Evolutionary conservation across 1,140 invertebrate genomes (phyloP), one percentile per base, ranked within the genome.

Genomic region (Lasioglossum baleicum): DNA sequence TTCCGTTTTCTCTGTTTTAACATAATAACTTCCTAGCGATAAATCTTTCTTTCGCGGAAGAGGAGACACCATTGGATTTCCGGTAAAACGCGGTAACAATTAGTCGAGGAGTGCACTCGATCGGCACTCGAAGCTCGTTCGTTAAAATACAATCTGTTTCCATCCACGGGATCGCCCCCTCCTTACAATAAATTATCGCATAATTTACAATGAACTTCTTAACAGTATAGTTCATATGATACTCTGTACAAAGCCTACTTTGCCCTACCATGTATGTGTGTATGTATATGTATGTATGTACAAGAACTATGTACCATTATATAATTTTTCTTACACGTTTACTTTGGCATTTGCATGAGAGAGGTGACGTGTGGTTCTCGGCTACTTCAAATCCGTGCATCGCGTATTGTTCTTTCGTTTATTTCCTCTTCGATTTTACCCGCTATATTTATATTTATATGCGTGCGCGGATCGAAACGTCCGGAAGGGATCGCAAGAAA

Each of bases 181-280:
- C 63, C 77, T 88, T 86, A 88, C 76, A 81, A 82, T 82, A 56
- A 71, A 63, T 86, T 82, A 78, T 56, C 76, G 71, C 65, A 20
- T 74, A 84, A 72, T 85, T 76, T 86, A 86, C 76, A 85, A 64
- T 83, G 61, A 83, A 74, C 58, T 26, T 72, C 67, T 79, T 86
- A 80, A 82, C 22, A 17, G 17, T 84, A 26, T 26, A 85, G 20
- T 88, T 88, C 83, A 87, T 26, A 26, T 89, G 87, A 89, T 88
- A 87, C 88, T 88, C 87, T 92, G 90, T 92, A 92, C 91, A 92
- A 91, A 90, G 83, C 83, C 88, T 90, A 91, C 81, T 80, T 85
- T 70, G 80, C 61, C 64, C 83, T 89, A 88, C 75, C 70, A 77
- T 51, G 70, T 91, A 90, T 91, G 86, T 91, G 91, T 35, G 2